Conservation (phyloP, 1,140 invertebrate species). For the Eurosta solidaginis region DNA sequence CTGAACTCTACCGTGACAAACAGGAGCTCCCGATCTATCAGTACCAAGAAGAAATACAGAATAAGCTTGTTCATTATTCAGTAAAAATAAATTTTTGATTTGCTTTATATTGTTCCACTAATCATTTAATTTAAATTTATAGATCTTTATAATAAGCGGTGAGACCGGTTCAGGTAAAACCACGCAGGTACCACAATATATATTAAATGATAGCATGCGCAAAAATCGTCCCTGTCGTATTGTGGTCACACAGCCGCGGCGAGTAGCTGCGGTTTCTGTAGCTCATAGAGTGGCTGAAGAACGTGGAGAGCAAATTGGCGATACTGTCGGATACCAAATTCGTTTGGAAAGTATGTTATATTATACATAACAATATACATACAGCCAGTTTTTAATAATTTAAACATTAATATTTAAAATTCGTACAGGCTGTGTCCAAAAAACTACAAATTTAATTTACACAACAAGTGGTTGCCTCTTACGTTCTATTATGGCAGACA, state of each 20-base stretch:
- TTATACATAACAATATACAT: background rate
- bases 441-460: constrained; percentile 44
- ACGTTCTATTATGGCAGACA: constrained; percentile 50
- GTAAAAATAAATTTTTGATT: constrained; percentile 34
- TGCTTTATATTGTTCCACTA: background rate
- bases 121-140: background rate
- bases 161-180: constrained; percentile 90
- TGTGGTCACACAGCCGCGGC: constrained; percentile 90
- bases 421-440: constrained; percentile 62
- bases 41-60: constrained; percentile 37
- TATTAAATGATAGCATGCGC: constrained; percentile 77
- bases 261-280: constrained; percentile 87
- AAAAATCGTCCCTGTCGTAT: constrained; percentile 77
- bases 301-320: constrained; percentile 82
- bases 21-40: constrained; percentile 38
- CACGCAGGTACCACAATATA: constrained; percentile 88
- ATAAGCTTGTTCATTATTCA: constrained; percentile 34
- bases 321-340: constrained; percentile 93
- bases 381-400: background rate
- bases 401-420: too few relatives aligned
- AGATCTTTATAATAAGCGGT: constrained; percentile 71
- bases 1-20: constrained; percentile 33
- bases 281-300: constrained; percentile 83
- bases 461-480: constrained; percentile 56
- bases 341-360: constrained; percentile 69